phyloP scores from a whole-genome alignment of 2,888 invertebrate species.

The Orgyia antiqua region DNA sequence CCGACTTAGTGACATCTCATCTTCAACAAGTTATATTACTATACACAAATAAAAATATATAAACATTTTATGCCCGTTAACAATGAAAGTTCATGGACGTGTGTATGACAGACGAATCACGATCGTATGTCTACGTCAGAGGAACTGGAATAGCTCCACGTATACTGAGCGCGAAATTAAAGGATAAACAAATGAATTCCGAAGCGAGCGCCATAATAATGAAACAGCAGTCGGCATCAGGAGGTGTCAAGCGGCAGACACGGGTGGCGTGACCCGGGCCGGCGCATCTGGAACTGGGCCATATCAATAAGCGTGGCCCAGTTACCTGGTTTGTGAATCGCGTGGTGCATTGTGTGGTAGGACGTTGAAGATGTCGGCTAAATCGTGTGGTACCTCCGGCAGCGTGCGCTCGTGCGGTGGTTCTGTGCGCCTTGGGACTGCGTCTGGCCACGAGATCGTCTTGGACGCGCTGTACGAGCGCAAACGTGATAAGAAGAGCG shows the following conservation, averaged over 20 bases:
- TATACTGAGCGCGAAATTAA: conserved; percentile 67
- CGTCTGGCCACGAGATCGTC: conserved; percentile 78
- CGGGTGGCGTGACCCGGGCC: conserved; percentile 65
- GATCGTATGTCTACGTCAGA: conserved; percentile 63
- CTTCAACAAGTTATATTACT: conserved; percentile 13
- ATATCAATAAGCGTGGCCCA: conserved; percentile 72
- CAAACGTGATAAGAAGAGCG: conserved; percentile 91
- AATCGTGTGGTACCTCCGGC: conserved; percentile 72
- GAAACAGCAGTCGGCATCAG: conserved; percentile 68
- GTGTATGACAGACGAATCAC: conserved; percentile 59
- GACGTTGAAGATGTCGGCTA: conserved; percentile 72
- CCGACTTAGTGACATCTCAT: conserved; percentile 8
- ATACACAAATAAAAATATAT: conserved; percentile 26
- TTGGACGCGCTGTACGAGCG: conserved; percentile 88
- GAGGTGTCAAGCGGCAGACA: conserved; percentile 71
- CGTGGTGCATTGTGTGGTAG: conserved; percentile 42
- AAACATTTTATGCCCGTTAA: conserved; percentile 35
- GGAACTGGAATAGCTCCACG: conserved; percentile 70
- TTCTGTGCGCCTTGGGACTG: conserved; percentile 58
- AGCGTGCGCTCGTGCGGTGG: conserved; percentile 72
- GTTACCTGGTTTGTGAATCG: conserved; percentile 51
- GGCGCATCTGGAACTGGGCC: conserved; percentile 66
- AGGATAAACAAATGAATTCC: conserved; percentile 75
- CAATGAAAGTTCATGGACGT: conserved; percentile 56
- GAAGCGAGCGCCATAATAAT: conserved; percentile 65